phyloP scores from a whole-genome alignment of 1,140 invertebrate genomes.

The Prorops nasuta region DNA sequence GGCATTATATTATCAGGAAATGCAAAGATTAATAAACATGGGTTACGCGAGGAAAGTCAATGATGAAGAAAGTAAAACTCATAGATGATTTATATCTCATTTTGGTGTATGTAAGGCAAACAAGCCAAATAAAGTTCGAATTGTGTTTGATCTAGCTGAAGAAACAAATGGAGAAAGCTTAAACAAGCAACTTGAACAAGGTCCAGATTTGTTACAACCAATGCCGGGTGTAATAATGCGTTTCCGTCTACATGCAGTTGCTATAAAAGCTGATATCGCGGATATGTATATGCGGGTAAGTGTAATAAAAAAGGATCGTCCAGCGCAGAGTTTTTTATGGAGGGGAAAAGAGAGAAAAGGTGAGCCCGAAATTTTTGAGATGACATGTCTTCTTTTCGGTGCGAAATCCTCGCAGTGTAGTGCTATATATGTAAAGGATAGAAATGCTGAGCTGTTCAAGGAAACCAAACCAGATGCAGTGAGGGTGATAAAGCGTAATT shows the following conservation, averaged over 20 bases:
- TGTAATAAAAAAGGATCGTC: conserved; percentile 16
- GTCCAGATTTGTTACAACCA: conserved; percentile 28
- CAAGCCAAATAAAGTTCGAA: conserved; percentile 30
- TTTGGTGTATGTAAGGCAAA: conserved; percentile 30
- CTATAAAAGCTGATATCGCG: conserved; percentile 13
- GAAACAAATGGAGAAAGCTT: conserved; percentile 8
- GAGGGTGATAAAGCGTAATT: background rate
- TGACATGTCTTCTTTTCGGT: background rate
- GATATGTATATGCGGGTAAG: conserved; percentile 26
- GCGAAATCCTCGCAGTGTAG: background rate
- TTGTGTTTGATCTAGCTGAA: conserved; percentile 33
- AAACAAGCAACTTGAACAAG: conserved; percentile 4
- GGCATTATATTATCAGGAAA: conserved; percentile 11
- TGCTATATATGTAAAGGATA: conserved; percentile 1
- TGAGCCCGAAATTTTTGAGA: background rate
- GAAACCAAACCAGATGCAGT: background rate
- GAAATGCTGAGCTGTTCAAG: conserved; percentile 3
- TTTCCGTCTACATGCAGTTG: background rate
- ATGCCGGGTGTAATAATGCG: conserved; percentile 27
- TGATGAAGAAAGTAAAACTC: background rate
- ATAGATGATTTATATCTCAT: conserved; percentile 35
- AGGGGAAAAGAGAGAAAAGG: background rate
- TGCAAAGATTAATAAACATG: conserved; percentile 14
- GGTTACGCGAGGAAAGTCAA: conserved; percentile 20
- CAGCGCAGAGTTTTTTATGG: conserved; percentile 1